Conservation (phyloP, 2,888 invertebrate species). For the Cantharis lateralis region DNA sequence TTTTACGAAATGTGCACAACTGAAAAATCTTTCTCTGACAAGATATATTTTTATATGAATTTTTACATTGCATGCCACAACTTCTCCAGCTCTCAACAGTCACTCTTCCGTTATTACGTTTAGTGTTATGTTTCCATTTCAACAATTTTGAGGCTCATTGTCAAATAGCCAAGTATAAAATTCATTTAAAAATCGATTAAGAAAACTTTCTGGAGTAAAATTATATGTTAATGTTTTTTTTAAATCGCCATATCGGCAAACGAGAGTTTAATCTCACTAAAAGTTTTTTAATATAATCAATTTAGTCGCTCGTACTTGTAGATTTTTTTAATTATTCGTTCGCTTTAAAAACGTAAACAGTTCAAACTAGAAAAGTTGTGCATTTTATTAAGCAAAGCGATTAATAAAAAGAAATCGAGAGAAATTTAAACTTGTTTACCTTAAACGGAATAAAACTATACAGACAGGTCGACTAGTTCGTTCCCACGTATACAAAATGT, state of each 20-base stretch:
- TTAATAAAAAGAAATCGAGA: not conserved
- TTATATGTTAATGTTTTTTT: not conserved
- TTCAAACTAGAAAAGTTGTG: not conserved
- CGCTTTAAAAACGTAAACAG: not conserved
- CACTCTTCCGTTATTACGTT: not conserved
- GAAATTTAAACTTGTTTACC: not conserved
- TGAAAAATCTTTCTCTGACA: slow-evolving; percentile 8
- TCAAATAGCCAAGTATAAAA: not conserved
- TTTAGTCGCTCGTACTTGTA: not conserved
- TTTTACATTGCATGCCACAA: slow-evolving; percentile 20
- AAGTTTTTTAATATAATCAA: not conserved
- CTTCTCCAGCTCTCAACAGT: not conserved
- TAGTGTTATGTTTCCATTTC: not conserved
- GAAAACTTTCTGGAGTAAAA: not conserved
- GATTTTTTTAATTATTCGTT: not conserved
- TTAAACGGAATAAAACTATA: not conserved
- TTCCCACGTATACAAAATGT: not conserved
- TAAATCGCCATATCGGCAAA: not conserved
- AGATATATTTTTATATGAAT: slow-evolving; percentile 22
- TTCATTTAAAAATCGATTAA: not conserved
- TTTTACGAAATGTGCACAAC: slow-evolving; percentile 10
- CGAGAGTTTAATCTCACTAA: not conserved
- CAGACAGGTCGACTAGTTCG: not conserved
- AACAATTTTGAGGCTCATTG: not conserved
- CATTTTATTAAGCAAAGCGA: not conserved